phyloP scores from a whole-genome alignment of 2,797 vertebrate genomes.

The Loris lydekkerianus region DNA sequence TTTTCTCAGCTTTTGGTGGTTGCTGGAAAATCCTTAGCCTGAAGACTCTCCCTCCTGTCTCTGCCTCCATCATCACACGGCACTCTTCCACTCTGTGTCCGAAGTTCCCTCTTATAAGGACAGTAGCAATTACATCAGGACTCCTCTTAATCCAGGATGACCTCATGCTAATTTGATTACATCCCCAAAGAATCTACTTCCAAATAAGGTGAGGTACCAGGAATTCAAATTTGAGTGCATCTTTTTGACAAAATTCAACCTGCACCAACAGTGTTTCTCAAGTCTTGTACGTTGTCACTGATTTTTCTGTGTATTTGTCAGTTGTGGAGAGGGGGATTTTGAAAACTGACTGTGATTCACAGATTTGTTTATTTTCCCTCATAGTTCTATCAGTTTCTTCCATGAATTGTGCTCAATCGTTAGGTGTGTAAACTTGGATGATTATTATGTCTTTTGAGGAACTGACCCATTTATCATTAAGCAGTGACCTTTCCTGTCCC shows the following conservation, averaged over 20 bases:
- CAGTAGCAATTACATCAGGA: not conserved
- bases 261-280: not conserved
- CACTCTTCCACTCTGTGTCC: not conserved
- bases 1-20: not conserved
- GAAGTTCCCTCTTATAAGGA: not conserved
- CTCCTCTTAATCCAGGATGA: not conserved
- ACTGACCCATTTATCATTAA: not conserved
- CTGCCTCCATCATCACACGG: not conserved
- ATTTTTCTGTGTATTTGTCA: not conserved
- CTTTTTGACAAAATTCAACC: not conserved
- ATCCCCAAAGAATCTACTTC: not conserved
- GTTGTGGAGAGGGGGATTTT: not conserved
- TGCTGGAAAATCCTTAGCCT: not conserved
- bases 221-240: not conserved
- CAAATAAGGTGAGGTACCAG: not conserved
- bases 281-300: not conserved
- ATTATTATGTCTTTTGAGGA: not conserved
- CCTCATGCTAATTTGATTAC: not conserved
- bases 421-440: not conserved
- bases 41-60: not conserved
- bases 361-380: not conserved
- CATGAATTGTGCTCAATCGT: not conserved
- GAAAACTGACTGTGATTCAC: not conserved
- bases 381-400: not conserved
- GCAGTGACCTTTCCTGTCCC: not conserved